These are phyloP conservation scores for Porphyrio hochstetteri DNA, from an alignment of 2,113 vertebrate genomes.

Conservation along the genomic window DNA sequence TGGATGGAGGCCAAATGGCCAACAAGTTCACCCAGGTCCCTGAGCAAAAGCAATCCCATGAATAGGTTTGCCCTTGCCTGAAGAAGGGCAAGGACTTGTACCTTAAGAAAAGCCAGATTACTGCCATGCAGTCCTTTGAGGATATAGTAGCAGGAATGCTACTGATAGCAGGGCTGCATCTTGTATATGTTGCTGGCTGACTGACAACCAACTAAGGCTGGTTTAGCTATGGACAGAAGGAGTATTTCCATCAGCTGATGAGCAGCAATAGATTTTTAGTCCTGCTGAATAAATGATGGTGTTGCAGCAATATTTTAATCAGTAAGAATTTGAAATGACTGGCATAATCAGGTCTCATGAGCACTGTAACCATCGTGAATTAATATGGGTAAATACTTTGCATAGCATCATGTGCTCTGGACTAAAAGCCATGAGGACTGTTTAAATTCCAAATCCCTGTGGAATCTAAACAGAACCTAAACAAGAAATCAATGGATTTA, in stretches of 20 bases:
- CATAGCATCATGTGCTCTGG: neutral
- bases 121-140: neutral
- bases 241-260: neutral
- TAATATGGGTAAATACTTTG: slow-evolving; percentile 9
- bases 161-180: neutral
- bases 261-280: neutral
- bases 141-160: neutral
- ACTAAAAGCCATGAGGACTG: neutral
- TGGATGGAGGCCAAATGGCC: too few species aligned
- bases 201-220: neutral
- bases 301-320: slow-evolving; percentile 1
- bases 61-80: too few species aligned
- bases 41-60: too few species aligned
- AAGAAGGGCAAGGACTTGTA: accelerated
- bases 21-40: too few species aligned
- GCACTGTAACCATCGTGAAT: neutral
- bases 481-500: neutral
- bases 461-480: neutral
- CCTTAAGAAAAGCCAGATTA: neutral
- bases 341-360: neutral
- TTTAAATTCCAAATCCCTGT: neutral
- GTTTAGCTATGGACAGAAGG: neutral
- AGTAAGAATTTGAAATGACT: neutral
- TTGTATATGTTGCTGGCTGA: neutral
- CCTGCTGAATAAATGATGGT: neutral